Base-by-base conservation (phyloP, 92 coral and sea anemone genomes). In the Epizoanthus stellaris region DNA sequence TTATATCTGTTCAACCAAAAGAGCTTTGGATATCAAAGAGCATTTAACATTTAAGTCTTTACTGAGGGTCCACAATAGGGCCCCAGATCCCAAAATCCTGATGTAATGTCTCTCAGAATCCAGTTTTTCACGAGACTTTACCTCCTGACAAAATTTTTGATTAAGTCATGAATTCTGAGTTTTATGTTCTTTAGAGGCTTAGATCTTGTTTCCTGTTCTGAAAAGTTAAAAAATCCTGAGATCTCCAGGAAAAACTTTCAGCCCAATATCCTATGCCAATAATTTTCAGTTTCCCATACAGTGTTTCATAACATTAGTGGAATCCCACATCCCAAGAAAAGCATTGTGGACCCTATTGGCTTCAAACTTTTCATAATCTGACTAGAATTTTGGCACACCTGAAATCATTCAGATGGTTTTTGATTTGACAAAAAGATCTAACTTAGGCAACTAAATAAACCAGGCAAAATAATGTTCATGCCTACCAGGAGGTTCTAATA, bases 51-150 rank as follows among this genome's bases (percentile, higher is more conserved):
- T 64, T 64, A 64, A 64, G 70, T 34, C 70, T 64, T 64, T 64
- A 64, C 70, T 64, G 70, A 64, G 11, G 70, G 70, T 64, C 70
- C 70, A 64, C 70, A 64, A 64, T 64, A 64, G 70, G 70, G 70
- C 70, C 30, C 70, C 20, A 64, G 70, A 64, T 64, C 70, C 70
- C 70, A 64, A 64, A 64, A 64, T 64, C 10, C 70, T 64, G 70
- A 64, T 64, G 70, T n/a, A 64, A n/a, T 64, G 10, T 64, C 23
- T 64, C 70, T 34, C 70, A 64, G 70, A 64, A 64, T 64, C 70
- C 70, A 64, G 70, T 64, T 64, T 64, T 19, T 34, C 70, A 64
- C 30, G 70, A 64, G 70, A 64, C 21, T 64, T 64, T 64, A 21
- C 30, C 30, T 64, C 70, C 70, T 64, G 20, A 64, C 70, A 64